Evolutionary conservation across 2,797 vertebrate species (phyloP), one percentile per base, ranked within the genome.

Genomic region (Echeneis naucrates): DNA sequence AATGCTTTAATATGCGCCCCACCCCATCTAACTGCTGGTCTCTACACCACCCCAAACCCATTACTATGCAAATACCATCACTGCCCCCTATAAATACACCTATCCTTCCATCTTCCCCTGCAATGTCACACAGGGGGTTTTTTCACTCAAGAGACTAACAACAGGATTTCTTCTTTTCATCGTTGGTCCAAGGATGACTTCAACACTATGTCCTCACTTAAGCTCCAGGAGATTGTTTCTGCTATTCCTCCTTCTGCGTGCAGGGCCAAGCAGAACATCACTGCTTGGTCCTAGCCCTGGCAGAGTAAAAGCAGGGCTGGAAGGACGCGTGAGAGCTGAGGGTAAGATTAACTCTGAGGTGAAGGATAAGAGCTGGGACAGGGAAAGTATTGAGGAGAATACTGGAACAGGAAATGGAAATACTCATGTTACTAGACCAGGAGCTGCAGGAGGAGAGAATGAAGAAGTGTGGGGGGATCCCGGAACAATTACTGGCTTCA

Each of bases 41-140:
- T 70, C 74, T 57, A 82, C 70, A 65, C 88, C 88, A 80, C 86
- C 92, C 87, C 83, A 82, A 56, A 78, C 67, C 79, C 84, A 50
- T 80, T 86, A 77, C 83, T 81, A 89, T 92, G 89, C 87, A 92
- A 90, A 83, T 91, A 79, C 69, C 72, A 85, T 86, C 85, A 83
- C 85, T 76, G 62, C 77, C 87, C 84, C 82, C 88, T 94, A 95
- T 95, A 95, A 94, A 94, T 88, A 83, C 90, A 92, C 87, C 88
- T 84, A 91, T 89, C 70, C 80, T 80, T 48, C 63, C 75, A 75
- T 68, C 57, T 81, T 84, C 71, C 69, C 52, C 53, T 77, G 66
- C 82, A 81, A 58, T 84, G 78, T 68, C 57, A 85, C 65, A 83
- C 63, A 67, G 70, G 72, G 45, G 56, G 60, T 55, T 68, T 80